Conservation (phyloP, 2,113 vertebrate species). For the Phylloscopus whistleri region DNA sequence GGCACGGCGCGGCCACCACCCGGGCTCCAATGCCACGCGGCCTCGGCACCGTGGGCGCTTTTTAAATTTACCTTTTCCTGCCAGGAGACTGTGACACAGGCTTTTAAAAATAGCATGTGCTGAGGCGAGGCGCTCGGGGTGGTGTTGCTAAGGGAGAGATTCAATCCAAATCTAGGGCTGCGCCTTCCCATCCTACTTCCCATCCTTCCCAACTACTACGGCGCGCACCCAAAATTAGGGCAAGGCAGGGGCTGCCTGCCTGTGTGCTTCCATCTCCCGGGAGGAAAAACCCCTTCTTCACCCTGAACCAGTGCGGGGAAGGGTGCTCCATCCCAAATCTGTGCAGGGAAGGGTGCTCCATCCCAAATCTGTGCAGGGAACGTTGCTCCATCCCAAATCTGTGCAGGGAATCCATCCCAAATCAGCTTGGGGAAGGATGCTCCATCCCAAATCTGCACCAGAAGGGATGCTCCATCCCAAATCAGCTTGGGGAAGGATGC, state of each 20-base stretch:
- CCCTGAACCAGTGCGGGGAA: background rate
- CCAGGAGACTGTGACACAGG: slow-evolving; percentile 62
- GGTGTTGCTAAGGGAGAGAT: slow-evolving; percentile 63
- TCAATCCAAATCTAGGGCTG: slow-evolving; percentile 45
- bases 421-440: fast-evolving
- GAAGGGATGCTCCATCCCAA: background rate
- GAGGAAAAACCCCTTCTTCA: background rate
- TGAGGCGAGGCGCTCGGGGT: slow-evolving; percentile 49
- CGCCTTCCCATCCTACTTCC: slow-evolving; percentile 29
- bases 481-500: too few relatives aligned
- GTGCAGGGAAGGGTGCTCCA: fast-evolving
- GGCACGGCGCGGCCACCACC: background rate
- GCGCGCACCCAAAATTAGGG: slow-evolving; percentile 45
- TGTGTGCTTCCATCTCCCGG: background rate
- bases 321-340: background rate
- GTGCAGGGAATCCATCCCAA: background rate
- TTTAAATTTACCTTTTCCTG: slow-evolving; percentile 62
- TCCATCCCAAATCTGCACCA: background rate
- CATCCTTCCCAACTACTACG: slow-evolving; percentile 29
- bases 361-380: background rate
- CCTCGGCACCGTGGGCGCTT: slow-evolving; percentile 18
- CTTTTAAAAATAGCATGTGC: slow-evolving; percentile 65
- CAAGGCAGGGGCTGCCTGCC: slow-evolving; percentile 5
- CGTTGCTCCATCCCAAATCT: background rate
- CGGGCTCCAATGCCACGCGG: background rate